Evolutionary conservation across 2,888 invertebrate genomes (phyloP), one percentile per base, ranked within the genome.

Genomic region (Eutolmus rufibarbis): DNA sequence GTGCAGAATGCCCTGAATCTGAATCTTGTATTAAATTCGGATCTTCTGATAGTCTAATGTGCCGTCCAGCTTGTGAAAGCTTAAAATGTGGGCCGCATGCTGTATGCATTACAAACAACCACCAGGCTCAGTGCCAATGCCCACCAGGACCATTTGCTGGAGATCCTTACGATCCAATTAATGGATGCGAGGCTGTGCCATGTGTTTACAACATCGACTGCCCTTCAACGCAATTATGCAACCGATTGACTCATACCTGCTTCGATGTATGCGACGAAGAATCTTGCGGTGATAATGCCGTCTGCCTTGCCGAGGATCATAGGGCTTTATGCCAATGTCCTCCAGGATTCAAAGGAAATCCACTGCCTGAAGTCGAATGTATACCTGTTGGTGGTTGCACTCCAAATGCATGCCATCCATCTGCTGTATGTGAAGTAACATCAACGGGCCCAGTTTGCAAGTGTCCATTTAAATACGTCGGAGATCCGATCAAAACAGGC

Each of bases 161-260:
- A 3, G 96, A 98, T 93, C 97, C 98, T 0, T 95, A 96, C 91
- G 97, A 97, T 91, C 92, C 95, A 1, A 93, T 94, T 88, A 94
- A 94, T 88, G 97, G 97, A 86, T 97, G 97, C 91, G 94, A 95
- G 92, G 94, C 95, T 87, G 97, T 97, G 7, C 96, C 97, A 4
- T 97, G 97, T 91, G 96, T 97, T 56, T 97, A 97, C 91, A 97
- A 97, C 90, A 95, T 95, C 79, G 97, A 97, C 91, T 97, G 97
- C 91, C 96, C 96, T 46, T 93, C 95, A 0, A 94, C 95, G 87
- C 96, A 97, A 91, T 93, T 97, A 86, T 98, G 98, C 91, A 96
- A 98, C 91, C 94, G 97, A 86, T 93, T 97, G 91, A 96, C 96
- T 0, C 96, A 97, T 91, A 96, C 95, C 31, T 98, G 98, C 90